Base-by-base conservation (phyloP, 30 jellyfish, hydroid and myxozoan species). In the Cassiopea xamachana region DNA sequence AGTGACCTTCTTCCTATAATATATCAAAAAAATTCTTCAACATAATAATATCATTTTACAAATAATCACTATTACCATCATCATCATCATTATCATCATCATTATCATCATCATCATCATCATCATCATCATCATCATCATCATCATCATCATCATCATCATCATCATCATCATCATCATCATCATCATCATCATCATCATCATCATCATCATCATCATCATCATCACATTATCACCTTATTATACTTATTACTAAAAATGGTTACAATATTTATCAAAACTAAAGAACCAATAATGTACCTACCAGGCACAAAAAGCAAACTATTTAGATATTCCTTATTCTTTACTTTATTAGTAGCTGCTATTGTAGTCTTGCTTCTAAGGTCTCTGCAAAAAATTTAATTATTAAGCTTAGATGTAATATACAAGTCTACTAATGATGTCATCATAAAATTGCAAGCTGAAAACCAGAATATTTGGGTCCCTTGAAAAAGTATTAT, bases 331-430 rank as follows among this genome's bases (percentile, higher is more conserved):
- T 89, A 87, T 62, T 80, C 97, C 77, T 83, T 94, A 46, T 89
- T 91, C 79, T 75, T 73, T 15, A 51, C 79, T 62, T 77, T 72
- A 82, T 94, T 94, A 45, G 98, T 85, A 3, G 98, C 94, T 15
- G 95, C 95, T 59, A 94, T 71, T 7, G 98, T 73, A 9, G 97
- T 87, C 60, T 89, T 89, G 87, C 85, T 90, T 7, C 97, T 92
- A 2, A 94, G 78, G 39, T 77, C 84, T 70, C 97, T 89, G 73
- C 4, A 60, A 46, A 19, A 78, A 49, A n/a, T n/a, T n/a, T n/a
- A n/a, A n/a, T n/a, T n/a, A n/a, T n/a, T n/a, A n/a, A n/a, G n/a
- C n/a, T n/a, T n/a, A n/a, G n/a, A n/a, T n/a, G n/a, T n/a, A n/a
- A n/a, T n/a, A n/a, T n/a, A n/a, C n/a, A n/a, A n/a, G n/a, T n/a